Percentiles rank a stretch among this genome's conserved stretches.
These are phyloP conservation scores for Catocala sponsa DNA, from an alignment of 2,888 invertebrate genomes.

Conservation along the genomic window DNA sequence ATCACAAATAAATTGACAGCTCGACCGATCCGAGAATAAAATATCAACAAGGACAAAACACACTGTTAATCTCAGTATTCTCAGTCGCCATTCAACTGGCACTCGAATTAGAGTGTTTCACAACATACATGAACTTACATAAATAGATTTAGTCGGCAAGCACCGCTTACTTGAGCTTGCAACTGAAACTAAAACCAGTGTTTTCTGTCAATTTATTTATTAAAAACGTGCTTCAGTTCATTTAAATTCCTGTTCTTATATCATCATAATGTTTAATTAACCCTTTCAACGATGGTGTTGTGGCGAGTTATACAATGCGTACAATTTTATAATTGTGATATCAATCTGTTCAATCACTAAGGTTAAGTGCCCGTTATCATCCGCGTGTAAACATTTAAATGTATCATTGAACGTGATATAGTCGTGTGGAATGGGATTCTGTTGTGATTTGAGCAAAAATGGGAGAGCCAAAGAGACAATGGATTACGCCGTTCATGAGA, in stretches of 20 bases:
- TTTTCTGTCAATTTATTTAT: too few relatives aligned
- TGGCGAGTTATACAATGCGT: not conserved
- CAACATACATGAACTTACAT: not conserved
- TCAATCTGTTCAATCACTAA: constrained; percentile 2
- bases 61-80: not conserved
- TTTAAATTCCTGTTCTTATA: too few relatives aligned
- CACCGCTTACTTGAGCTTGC: too few relatives aligned
- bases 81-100: not conserved
- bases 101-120: not conserved
- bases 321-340: not conserved
- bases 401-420: not conserved
- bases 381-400: constrained; percentile 20
- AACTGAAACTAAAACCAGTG: too few relatives aligned
- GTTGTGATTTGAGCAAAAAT: not conserved
- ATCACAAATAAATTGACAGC: not conserved
- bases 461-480: constrained; percentile 16
- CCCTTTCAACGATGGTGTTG: too few relatives aligned
- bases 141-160: too few relatives aligned
- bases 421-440: not conserved
- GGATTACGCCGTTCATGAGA: constrained; percentile 39
- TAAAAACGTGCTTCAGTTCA: too few relatives aligned
- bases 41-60: not conserved
- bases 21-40: not conserved
- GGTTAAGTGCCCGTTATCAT: constrained; percentile 4
- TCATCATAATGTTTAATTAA: too few relatives aligned